Percentiles rank a stretch among this genome's conserved stretches.
Conservation (phyloP, 2,888 invertebrate species). For the Epistrophe eligans region DNA sequence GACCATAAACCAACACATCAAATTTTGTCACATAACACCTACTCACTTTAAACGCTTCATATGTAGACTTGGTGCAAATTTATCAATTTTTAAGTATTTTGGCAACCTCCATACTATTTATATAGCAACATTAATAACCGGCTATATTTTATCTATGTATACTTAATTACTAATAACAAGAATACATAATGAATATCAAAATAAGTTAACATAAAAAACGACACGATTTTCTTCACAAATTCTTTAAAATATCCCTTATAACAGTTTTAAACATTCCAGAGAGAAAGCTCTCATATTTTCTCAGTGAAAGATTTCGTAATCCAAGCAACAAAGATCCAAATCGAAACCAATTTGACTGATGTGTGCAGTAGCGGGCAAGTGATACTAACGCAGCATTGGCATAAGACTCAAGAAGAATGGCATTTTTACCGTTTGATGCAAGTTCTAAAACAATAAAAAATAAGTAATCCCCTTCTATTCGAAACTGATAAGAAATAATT, state of each 20-base stretch:
- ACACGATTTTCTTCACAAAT: slow-evolving; percentile 53
- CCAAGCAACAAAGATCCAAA: slow-evolving; percentile 82
- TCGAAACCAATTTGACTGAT: slow-evolving; percentile 82
- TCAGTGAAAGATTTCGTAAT: slow-evolving; percentile 81
- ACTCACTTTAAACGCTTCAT: too few species aligned
- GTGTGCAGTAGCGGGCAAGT: slow-evolving; percentile 82
- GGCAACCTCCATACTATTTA: too few species aligned
- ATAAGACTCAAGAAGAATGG: slow-evolving; percentile 80
- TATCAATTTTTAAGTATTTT: too few species aligned
- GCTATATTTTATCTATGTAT: too few species aligned
- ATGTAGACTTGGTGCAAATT: too few species aligned
- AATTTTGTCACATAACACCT: too few species aligned
- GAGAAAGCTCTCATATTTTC: slow-evolving; percentile 80
- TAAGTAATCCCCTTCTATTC: neutral
- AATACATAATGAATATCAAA: too few species aligned
- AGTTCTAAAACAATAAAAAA: slow-evolving; percentile 79
- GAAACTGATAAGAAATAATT: neutral
- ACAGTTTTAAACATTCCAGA: slow-evolving; percentile 80
- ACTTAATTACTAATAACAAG: too few species aligned
- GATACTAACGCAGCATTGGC: slow-evolving; percentile 81
- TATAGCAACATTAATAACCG: too few species aligned
- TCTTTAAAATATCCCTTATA: slow-evolving; percentile 80
- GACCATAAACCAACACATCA: too few species aligned
- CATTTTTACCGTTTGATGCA: slow-evolving; percentile 79
- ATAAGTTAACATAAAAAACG: too few species aligned